Percentiles rank a stretch among this genome's conserved stretches.
Conservation (phyloP, 2,888 invertebrate species). For the Oeneis ivallda region DNA sequence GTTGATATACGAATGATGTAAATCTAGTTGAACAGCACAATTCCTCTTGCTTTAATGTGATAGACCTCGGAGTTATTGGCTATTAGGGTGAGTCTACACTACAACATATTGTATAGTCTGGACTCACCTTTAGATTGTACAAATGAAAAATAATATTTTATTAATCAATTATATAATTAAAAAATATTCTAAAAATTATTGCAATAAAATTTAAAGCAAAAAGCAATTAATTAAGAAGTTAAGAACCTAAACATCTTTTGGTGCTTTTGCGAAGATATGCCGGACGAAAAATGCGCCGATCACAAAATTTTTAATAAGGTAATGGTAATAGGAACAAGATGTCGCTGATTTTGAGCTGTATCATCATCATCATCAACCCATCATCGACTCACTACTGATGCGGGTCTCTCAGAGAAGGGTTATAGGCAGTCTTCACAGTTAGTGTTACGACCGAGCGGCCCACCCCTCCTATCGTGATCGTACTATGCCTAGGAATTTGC, state of each 20-base stretch:
- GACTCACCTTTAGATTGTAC: not conserved
- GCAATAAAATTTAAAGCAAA: not conserved
- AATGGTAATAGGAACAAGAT: no score
- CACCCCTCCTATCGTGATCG: no score
- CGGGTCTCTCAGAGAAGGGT: no score
- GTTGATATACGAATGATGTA: slow-evolving; percentile 1
- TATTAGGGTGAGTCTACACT: slow-evolving; percentile 4
- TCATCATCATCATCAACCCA: no score
- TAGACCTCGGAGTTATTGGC: slow-evolving; percentile 21
- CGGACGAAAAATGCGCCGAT: not conserved
- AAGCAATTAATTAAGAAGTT: no score
- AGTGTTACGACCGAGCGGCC: no score
- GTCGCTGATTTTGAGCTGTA: no score
- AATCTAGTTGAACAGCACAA: slow-evolving; percentile 15
- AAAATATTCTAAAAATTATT: not conserved
- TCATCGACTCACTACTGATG: no score
- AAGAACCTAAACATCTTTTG: not conserved
- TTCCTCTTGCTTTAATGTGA: slow-evolving; percentile 25
- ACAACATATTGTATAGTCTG: not conserved
- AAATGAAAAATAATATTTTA: not conserved
- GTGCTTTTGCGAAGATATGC: not conserved
- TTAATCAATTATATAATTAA: not conserved
- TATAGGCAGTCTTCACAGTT: no score
- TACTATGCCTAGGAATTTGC: no score
- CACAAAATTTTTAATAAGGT: no score